Base-by-base conservation (phyloP, 2,888 invertebrate genomes). In the Caenorhabditis sp. region DNA sequence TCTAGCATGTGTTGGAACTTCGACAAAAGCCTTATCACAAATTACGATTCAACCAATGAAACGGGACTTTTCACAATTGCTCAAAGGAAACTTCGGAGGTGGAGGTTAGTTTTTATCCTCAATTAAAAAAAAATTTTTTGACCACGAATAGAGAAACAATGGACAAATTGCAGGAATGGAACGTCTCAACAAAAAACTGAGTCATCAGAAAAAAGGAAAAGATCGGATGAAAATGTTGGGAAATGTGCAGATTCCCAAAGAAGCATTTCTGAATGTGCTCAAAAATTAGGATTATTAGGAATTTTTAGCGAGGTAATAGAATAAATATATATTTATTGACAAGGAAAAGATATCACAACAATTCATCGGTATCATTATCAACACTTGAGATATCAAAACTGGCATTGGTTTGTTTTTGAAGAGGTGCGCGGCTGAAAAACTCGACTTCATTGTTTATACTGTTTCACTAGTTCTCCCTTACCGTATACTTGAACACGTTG, bases 181-280 rank as follows among this genome's bases (percentile, higher is more conserved):
- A 54, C 72, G 97, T 83, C 92, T 92, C 88, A 94, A 92, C 91
- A 97, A 97, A 88, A 90, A 97, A 38, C 89, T 97, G 23, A 92
- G 92, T 74, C 92, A 93, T 86, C 97, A 99, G 90, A 91, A 93
- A 0, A 95, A 95, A 84, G 97, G 97, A 8, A 97, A 97, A 89
- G 94, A 94, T 89, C 92, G 92, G 89, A 93, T 97, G 94, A 92
- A 93, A 85, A 92, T 92, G 91, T 91, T 96, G 70, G 96, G 95
- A 59, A 95, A 94, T 88, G 93, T 99, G 79, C 92, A 93, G 84
- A 91, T 97, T 81, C 95, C 97, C 1, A 92, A 94, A 88, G 93
- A 97, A 88, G 95, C 95, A 1, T 97, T 97, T 88, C 93, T 97
- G 52, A 86, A 84, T 70, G 83, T 86, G 43, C 70, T 86, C 20